phyloP scores from a whole-genome alignment of 2,797 vertebrate species.

The Pseudocheirus occidentalis region DNA sequence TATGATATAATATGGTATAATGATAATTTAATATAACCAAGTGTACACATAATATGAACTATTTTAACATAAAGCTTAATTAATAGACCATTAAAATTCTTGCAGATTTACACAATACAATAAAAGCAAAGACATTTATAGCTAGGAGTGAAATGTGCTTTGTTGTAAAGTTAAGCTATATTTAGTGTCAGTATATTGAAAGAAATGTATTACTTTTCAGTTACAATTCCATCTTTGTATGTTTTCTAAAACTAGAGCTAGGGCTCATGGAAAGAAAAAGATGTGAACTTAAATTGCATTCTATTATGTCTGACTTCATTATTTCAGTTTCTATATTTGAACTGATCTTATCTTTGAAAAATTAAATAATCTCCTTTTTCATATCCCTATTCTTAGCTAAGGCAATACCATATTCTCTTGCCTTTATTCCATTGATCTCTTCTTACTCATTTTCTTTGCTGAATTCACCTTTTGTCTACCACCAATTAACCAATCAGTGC shows the following conservation, averaged over 20 bases:
- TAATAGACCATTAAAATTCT: conserved; percentile 15
- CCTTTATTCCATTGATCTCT: not conserved
- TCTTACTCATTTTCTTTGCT: not conserved
- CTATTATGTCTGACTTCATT: not conserved
- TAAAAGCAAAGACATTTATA: conserved; percentile 23
- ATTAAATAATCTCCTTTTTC: not conserved
- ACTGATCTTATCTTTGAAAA: not conserved
- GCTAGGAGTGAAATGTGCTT: not conserved
- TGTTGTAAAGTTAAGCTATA: not conserved
- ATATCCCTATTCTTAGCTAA: not conserved
- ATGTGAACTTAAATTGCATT: not conserved
- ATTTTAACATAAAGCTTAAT: not conserved
- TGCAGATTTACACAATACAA: conserved; percentile 23
- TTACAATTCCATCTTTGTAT: not conserved
- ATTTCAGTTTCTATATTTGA: not conserved
- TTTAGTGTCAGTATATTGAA: not conserved
- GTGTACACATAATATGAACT: not conserved
- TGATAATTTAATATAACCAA: conserved; percentile 18
- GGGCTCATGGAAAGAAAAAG: not conserved
- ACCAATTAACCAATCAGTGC: not conserved
- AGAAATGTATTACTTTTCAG: not conserved
- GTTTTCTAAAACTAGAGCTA: not conserved
- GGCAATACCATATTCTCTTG: not conserved
- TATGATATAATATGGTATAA: not conserved
- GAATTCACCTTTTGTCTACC: not conserved